These are phyloP conservation scores for Brachyalestes nurse DNA, from an alignment of 2,797 vertebrate species.

Conservation along the genomic window DNA sequence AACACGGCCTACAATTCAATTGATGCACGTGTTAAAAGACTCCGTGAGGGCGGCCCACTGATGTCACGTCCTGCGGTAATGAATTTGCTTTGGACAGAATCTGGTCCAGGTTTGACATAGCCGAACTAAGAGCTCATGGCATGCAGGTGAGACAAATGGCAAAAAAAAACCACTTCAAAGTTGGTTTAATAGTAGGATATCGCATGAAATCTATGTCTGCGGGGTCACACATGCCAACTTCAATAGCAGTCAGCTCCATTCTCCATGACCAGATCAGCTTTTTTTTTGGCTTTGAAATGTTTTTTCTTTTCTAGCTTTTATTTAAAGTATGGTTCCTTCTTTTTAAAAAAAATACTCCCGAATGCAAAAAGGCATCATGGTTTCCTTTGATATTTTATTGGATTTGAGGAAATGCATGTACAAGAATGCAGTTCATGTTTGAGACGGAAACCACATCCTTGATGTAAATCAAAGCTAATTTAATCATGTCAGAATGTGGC, in stretches of 20 bases:
- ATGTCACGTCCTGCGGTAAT: constrained; percentile 74
- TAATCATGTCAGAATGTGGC: constrained; percentile 26
- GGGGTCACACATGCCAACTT: constrained; percentile 30
- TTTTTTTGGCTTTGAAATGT: constrained; percentile 16
- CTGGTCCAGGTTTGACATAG: constrained; percentile 68
- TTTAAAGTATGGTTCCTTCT: not conserved
- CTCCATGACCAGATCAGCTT: not conserved
- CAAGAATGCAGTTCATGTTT: constrained; percentile 34
- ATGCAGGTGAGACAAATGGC: constrained; percentile 47
- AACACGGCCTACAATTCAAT: constrained; percentile 66
- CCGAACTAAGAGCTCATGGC: constrained; percentile 45
- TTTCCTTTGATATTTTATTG: constrained; percentile 39
- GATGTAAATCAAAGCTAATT: constrained; percentile 30
- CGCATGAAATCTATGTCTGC: constrained; percentile 29
- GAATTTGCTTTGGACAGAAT: constrained; percentile 65
- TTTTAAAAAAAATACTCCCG: not conserved
- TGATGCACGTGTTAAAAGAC: constrained; percentile 66
- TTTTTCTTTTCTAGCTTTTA: not conserved
- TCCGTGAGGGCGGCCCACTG: constrained; percentile 67
- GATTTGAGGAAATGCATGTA: constrained; percentile 38
- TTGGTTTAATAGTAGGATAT: constrained; percentile 38
- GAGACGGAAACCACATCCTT: constrained; percentile 29
- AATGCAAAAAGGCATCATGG: constrained; percentile 5
- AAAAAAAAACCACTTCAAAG: constrained; percentile 40
- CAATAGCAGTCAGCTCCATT: not conserved